A percentile compares a stretch with the other conserved stretches of the same genome.
These are phyloP conservation scores for Mystacornis crossleyi DNA, from an alignment of 2,113 vertebrate genomes.

Conservation along the genomic window DNA sequence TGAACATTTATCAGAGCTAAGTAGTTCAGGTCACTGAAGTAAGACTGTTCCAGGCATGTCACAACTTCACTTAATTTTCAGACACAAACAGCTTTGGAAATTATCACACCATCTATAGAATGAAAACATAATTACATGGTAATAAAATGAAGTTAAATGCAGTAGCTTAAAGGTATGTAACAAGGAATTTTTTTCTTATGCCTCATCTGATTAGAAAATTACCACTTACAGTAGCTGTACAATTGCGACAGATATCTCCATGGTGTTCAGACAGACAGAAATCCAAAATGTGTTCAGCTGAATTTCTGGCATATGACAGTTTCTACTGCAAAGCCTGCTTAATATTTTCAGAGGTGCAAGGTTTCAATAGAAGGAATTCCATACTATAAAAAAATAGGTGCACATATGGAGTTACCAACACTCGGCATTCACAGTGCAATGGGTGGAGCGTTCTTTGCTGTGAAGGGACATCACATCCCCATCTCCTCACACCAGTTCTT, in stretches of 20 bases:
- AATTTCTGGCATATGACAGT: neutral
- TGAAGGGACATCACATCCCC: neutral
- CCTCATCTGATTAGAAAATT: slow-evolving; percentile 36
- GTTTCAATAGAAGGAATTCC: neutral
- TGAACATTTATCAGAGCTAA: neutral
- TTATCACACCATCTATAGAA: neutral
- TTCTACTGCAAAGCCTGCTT: neutral
- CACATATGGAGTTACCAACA: neutral
- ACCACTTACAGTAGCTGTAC: neutral
- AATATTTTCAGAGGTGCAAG: neutral
- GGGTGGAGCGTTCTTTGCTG: neutral
- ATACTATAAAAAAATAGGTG: neutral
- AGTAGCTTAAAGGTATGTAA: slow-evolving; percentile 13
- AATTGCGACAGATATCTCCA: neutral
- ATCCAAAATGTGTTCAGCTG: neutral
- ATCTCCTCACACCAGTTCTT: neutral
- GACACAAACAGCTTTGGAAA: neutral
- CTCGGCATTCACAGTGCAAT: neutral
- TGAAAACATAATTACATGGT: slow-evolving; percentile 47
- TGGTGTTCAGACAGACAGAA: neutral
- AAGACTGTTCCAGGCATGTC: neutral
- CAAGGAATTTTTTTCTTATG: slow-evolving; percentile 16
- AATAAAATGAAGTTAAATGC: slow-evolving; percentile 53
- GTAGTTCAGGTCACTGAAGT: neutral
- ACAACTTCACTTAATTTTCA: slow-evolving; percentile 31